Conservation (phyloP, 2,113 vertebrate species). For the Forbesichthys agassizii region DNA sequence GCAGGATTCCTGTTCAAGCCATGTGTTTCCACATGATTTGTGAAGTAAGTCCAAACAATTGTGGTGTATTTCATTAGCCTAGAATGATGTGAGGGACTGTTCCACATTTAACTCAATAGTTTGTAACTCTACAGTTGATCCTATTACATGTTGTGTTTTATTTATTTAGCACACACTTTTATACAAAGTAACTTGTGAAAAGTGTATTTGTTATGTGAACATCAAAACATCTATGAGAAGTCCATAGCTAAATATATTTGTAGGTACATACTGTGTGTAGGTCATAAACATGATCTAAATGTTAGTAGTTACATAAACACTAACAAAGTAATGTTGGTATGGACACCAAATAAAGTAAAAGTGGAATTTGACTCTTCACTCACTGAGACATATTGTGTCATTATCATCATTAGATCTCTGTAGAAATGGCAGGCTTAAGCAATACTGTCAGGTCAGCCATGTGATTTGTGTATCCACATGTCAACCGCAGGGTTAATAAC, state of each 20-base stretch:
- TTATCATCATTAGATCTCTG: constrained; percentile 28
- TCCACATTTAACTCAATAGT: background rate
- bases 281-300: too few species aligned
- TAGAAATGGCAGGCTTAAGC: constrained; percentile 14
- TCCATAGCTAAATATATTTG: too few species aligned
- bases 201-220: too few species aligned
- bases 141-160: too few species aligned
- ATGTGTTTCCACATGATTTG: constrained; percentile 8
- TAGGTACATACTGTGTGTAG: too few species aligned
- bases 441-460: constrained; percentile 26
- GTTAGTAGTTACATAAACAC: background rate
- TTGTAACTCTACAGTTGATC: too few species aligned
- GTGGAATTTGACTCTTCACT: too few species aligned
- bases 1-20: constrained; percentile 15
- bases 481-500: constrained; percentile 31
- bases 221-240: too few species aligned
- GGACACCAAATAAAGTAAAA: too few species aligned
- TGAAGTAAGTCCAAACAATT: constrained; percentile 10
- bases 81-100: constrained; percentile 30
- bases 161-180: too few species aligned
- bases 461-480: constrained; percentile 30
- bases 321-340: background rate
- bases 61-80: constrained; percentile 15
- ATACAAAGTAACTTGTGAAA: too few species aligned
- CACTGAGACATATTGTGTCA: background rate